phyloP scores from a whole-genome alignment of 1,140 invertebrate species.

The Bradynema listronoti region DNA sequence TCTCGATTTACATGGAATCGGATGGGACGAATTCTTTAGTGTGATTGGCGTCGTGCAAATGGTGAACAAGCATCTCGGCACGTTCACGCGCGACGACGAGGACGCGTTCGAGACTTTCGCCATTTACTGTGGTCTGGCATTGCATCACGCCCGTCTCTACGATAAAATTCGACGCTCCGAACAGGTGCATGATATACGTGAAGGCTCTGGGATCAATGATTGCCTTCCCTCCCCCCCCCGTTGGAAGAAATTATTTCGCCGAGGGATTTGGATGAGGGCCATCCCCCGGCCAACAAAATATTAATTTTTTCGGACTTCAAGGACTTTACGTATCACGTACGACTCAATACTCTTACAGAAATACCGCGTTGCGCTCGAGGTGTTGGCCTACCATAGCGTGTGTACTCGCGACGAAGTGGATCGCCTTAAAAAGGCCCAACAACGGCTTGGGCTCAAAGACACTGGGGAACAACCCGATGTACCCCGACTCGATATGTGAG shows the following conservation, averaged over 20 bases:
- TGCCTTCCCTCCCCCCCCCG: no score
- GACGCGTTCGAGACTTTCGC: conserved; percentile 76
- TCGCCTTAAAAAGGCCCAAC: conserved; percentile 59
- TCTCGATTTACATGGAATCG: neutral
- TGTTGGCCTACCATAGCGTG: conserved; percentile 75
- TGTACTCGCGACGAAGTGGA: conserved; percentile 69
- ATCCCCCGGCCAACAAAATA: no score
- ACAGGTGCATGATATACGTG: no score
- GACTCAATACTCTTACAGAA: conserved; percentile 63
- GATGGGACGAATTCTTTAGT: conserved; percentile 52
- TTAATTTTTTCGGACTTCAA: no score
- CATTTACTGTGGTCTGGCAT: conserved; percentile 74
- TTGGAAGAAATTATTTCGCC: no score
- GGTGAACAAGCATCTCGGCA: conserved; percentile 71
- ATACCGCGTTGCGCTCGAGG: conserved; percentile 73
- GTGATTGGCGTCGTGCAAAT: conserved; percentile 79
- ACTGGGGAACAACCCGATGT: no score
- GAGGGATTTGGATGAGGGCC: no score
- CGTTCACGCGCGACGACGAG: conserved; percentile 71
- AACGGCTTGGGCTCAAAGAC: conserved; percentile 7
- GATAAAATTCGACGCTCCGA: conserved; percentile 75
- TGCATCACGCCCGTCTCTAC: conserved; percentile 77
- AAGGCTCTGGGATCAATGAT: no score
- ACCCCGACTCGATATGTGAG: conserved; percentile 59
- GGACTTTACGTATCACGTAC: no score